Conservation (phyloP, 2,113 vertebrate genomes). For the Nicator chloris region DNA sequence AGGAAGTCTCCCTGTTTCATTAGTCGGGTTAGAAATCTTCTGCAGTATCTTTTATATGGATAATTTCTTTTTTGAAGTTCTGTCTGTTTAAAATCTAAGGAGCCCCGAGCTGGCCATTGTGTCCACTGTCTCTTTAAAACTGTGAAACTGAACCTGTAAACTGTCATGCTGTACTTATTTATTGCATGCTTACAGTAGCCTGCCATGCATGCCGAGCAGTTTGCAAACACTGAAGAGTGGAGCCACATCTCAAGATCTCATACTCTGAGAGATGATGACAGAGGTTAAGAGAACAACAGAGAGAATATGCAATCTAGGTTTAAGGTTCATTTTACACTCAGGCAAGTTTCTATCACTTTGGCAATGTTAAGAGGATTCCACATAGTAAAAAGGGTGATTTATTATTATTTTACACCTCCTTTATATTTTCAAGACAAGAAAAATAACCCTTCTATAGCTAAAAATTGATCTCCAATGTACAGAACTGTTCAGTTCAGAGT, state of each 20-base stretch:
- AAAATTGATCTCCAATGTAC: background rate
- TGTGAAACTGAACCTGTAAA: background rate
- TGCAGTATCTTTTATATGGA: background rate
- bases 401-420: background rate
- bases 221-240: background rate
- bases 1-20: background rate
- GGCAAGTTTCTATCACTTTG: background rate
- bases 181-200: background rate
- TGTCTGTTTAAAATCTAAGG: background rate
- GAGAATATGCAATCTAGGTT: background rate
- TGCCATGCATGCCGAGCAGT: background rate
- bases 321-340: background rate
- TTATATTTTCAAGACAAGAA: background rate
- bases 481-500: background rate
- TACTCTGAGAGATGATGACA: background rate
- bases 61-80: background rate
- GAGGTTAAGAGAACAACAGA: background rate
- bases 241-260: background rate
- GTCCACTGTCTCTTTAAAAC: background rate
- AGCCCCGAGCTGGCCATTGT: background rate
- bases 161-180: background rate
- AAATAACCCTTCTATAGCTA: background rate
- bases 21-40: background rate
- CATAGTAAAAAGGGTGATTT: background rate
- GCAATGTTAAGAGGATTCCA: background rate